Evolutionary conservation across 2,888 invertebrate genomes (phyloP).

Genomic region (Orthosia gothica): DNA sequence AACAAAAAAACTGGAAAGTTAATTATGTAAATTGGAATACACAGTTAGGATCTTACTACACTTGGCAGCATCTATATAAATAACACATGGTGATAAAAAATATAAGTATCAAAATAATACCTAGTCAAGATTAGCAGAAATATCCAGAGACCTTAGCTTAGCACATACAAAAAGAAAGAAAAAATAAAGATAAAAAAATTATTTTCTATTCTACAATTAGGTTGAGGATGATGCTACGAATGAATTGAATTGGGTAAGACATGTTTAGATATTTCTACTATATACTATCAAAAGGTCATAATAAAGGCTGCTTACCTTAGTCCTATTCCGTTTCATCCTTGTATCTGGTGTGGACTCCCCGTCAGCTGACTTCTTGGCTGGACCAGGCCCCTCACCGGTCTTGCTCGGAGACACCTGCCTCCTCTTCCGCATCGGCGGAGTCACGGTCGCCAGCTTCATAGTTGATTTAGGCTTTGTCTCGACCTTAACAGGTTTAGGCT

Average conservation of each 20-base stretch:
- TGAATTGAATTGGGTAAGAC: neutral
- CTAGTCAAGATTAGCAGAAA: neutral
- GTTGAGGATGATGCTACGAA: neutral
- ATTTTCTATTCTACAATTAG: neutral
- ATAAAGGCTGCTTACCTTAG: constrained; percentile 80
- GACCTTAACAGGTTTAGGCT: constrained; percentile 77
- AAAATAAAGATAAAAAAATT: too few relatives aligned
- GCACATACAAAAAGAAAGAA: neutral
- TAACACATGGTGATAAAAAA: constrained; percentile 15
- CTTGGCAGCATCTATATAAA: constrained; percentile 30
- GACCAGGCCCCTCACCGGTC: constrained; percentile 79
- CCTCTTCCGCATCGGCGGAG: constrained; percentile 90
- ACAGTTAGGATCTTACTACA: constrained; percentile 22
- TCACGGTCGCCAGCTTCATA: constrained; percentile 90
- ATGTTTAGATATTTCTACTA: constrained; percentile 9
- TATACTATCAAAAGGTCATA: neutral
- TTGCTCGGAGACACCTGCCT: constrained; percentile 88
- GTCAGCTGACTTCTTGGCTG: constrained; percentile 83
- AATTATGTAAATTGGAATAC: neutral
- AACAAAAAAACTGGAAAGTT: neutral
- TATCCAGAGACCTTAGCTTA: neutral
- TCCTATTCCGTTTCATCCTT: constrained; percentile 87
- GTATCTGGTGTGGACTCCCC: constrained; percentile 84
- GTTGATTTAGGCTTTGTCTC: constrained; percentile 88
- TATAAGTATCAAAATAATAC: neutral